A percentile compares a stretch with the other conserved stretches of the same genome.
Evolutionary conservation across 2,797 vertebrate genomes (phyloP).

Genomic region (Nyctibius grandis): DNA sequence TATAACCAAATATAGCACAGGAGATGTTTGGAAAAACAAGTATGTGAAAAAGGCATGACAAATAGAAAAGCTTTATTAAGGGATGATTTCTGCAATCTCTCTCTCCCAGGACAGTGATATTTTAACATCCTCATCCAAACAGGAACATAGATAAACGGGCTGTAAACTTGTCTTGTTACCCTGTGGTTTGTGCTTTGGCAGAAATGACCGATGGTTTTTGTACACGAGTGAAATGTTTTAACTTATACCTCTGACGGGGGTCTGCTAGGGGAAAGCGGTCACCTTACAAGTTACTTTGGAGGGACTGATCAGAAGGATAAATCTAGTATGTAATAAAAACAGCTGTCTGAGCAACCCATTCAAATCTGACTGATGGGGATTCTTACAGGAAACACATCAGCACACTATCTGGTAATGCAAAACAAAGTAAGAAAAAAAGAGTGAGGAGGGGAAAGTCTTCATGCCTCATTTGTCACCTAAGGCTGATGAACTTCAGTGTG

Average conservation of each 20-base stretch:
- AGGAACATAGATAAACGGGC: constrained; percentile 3
- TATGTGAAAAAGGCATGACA: background rate
- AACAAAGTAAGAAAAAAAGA: background rate
- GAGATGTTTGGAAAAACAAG: constrained; percentile 27
- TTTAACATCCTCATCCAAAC: constrained; percentile 7
- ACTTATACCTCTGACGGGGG: background rate
- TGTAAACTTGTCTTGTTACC: background rate
- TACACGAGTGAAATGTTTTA: background rate
- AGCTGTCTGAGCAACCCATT: background rate
- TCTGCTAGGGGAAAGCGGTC: background rate
- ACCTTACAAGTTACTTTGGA: background rate
- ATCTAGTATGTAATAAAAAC: background rate
- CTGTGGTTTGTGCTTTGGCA: background rate
- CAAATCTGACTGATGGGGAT: rapidly evolving
- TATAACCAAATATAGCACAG: constrained; percentile 33
- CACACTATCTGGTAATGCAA: background rate
- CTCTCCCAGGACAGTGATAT: constrained; percentile 4
- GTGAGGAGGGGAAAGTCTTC: background rate
- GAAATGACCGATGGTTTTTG: background rate
- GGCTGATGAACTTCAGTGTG: background rate
- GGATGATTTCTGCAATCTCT: constrained; percentile 8
- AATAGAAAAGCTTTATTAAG: constrained; percentile 25
- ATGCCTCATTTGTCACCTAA: background rate
- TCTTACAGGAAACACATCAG: background rate
- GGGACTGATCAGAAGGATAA: background rate